A percentile compares a stretch with the other conserved stretches of the same genome.
phyloP scores from a whole-genome alignment of 2,888 invertebrate genomes.

The Napeogenes inachia region DNA sequence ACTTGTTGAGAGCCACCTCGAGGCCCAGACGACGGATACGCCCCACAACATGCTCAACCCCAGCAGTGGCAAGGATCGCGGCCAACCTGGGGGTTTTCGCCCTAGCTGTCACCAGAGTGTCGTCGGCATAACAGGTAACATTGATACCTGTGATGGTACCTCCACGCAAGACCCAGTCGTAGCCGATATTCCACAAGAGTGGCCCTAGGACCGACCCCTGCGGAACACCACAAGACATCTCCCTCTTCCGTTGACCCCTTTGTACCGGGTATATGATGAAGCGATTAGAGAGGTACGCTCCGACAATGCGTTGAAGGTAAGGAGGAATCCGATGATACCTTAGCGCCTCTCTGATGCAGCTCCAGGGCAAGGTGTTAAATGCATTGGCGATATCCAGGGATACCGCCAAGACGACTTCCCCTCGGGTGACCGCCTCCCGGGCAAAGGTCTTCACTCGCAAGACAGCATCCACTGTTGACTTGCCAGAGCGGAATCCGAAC shows the following conservation, averaged over 20 bases:
- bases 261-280: too few species aligned
- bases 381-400: constrained; percentile 33
- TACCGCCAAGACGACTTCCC: constrained; percentile 29
- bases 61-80: neutral
- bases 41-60: neutral
- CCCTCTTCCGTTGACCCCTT: too few species aligned
- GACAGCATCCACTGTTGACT: constrained; percentile 22
- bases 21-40: neutral
- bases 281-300: too few species aligned
- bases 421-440: constrained; percentile 16
- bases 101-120: neutral
- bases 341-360: constrained; percentile 30
- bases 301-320: constrained; percentile 15
- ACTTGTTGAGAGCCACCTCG: constrained; percentile 5
- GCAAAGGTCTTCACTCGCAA: constrained; percentile 12
- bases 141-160: too few species aligned
- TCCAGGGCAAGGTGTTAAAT: constrained; percentile 33
- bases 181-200: too few species aligned
- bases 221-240: too few species aligned
- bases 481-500: constrained; percentile 2
- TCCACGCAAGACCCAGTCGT: too few species aligned
- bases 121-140: neutral
- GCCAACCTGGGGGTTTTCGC: neutral
- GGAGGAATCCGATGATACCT: constrained; percentile 26
- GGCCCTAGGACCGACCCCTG: too few species aligned